Evolutionary conservation across 2,888 invertebrate species (phyloP).

Genomic region (Diaphora mendica): DNA sequence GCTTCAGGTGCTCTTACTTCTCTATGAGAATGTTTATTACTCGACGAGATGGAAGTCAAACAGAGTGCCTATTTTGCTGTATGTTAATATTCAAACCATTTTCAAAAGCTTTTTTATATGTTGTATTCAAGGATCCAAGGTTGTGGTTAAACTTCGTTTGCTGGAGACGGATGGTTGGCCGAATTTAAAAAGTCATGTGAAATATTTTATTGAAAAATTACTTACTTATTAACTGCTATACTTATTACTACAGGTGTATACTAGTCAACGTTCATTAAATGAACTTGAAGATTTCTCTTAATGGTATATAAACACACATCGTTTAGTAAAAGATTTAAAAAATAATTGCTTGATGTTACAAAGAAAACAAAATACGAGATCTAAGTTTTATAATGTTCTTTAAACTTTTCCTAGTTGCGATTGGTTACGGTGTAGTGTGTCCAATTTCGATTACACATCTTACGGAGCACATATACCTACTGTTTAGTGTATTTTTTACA

Average conservation of each 20-base stretch:
- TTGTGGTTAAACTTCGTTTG: background rate
- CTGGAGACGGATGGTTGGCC: background rate
- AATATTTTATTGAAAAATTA: no score
- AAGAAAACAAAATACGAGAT: background rate
- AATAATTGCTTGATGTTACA: background rate
- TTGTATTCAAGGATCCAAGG: background rate
- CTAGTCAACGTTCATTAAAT: background rate
- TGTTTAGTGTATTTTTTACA: no score
- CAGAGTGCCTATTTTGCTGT: conserved; percentile 4
- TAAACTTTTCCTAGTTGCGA: background rate
- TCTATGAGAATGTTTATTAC: conserved; percentile 33
- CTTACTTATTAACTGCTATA: no score
- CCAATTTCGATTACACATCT: no score
- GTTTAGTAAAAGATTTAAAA: background rate
- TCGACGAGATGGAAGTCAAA: conserved; percentile 6
- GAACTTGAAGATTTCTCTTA: background rate
- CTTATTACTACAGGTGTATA: no score
- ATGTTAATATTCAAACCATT: background rate
- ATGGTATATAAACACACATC: background rate
- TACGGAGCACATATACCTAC: no score
- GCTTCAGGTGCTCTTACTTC: background rate
- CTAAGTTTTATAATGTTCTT: background rate
- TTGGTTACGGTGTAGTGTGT: no score
- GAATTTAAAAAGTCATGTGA: background rate
- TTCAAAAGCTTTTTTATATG: background rate